Evolutionary conservation across 2,888 invertebrate genomes (phyloP).

Genomic region (Nephrotoma appendiculata): DNA sequence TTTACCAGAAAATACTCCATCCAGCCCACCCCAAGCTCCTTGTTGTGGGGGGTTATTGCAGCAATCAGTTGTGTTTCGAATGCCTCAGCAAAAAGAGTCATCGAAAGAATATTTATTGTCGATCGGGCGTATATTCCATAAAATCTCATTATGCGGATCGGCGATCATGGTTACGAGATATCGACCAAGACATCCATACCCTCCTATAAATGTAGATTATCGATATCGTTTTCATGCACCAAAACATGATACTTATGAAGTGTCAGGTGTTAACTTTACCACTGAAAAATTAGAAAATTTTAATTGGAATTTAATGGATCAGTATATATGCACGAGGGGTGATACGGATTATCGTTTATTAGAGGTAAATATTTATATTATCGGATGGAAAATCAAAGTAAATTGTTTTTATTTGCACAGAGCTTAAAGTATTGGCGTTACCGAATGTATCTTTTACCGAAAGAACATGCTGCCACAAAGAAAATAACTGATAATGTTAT

Average conservation of each 20-base stretch:
- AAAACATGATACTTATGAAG: conserved; percentile 82
- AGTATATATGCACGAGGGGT: conserved; percentile 89
- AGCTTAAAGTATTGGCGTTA: conserved; percentile 83
- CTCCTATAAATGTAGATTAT: conserved; percentile 83
- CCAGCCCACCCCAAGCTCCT: conserved; percentile 18
- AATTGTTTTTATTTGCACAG: conserved; percentile 33
- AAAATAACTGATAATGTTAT: conserved; percentile 59
- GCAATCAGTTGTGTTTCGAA: conserved; percentile 1
- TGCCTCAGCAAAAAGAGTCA: conserved; percentile 32
- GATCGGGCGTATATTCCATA: conserved; percentile 91
- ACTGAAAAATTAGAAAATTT: conserved; percentile 91
- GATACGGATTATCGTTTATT: conserved; percentile 80
- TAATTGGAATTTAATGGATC: conserved; percentile 96
- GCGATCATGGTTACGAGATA: conserved; percentile 91
- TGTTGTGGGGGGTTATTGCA: conserved; percentile 20
- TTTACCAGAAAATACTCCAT: conserved; percentile 29
- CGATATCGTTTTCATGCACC: conserved; percentile 86
- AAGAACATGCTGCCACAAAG: conserved; percentile 63
- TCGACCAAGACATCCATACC: conserved; percentile 89
- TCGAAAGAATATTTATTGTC: conserved; percentile 73
- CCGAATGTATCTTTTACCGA: conserved; percentile 74
- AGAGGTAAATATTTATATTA: conserved; percentile 43
- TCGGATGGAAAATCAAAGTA: not conserved
- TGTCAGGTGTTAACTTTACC: conserved; percentile 86
- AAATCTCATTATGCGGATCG: conserved; percentile 68